phyloP scores from a whole-genome alignment of 2,888 invertebrate species.

The Hydrotaea cyrtoneurina region DNA sequence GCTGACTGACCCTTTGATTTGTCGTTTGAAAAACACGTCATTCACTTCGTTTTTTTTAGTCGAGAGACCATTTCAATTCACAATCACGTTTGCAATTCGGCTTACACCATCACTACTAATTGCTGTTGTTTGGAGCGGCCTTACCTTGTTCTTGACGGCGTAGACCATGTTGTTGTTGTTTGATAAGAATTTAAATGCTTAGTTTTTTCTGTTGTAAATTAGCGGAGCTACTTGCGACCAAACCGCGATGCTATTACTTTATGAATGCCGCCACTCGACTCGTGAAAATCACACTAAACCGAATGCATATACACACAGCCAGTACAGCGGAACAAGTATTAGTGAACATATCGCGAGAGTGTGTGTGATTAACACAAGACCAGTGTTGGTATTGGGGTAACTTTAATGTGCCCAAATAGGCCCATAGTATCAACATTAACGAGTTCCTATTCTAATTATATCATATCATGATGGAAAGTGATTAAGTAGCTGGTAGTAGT shows the following conservation, averaged over 20 bases:
- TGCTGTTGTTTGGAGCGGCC: conserved; percentile 54
- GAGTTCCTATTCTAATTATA: no score
- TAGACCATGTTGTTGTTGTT: conserved; percentile 77
- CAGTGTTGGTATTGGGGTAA: no score
- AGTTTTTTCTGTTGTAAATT: conserved; percentile 13
- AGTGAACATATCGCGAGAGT: neutral
- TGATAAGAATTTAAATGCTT: conserved; percentile 49
- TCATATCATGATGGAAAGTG: no score
- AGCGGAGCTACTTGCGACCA: conserved; percentile 57
- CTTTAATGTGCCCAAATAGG: no score
- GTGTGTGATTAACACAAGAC: neutral
- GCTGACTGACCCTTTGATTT: conserved; percentile 9
- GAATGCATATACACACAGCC: conserved; percentile 57
- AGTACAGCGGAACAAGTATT: conserved; percentile 19
- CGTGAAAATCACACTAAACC: conserved; percentile 10
- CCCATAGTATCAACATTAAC: no score
- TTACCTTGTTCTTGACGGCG: conserved; percentile 76
- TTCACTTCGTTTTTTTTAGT: neutral
- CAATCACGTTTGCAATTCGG: conserved; percentile 25
- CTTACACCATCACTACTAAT: conserved; percentile 11
- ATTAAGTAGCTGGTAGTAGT: no score
- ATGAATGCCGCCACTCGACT: conserved; percentile 70
- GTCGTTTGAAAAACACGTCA: conserved; percentile 46
- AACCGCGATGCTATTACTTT: conserved; percentile 68
- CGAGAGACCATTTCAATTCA: conserved; percentile 16